Conservation (phyloP, 2,888 invertebrate species). For the Ophonus ardosiacus region DNA sequence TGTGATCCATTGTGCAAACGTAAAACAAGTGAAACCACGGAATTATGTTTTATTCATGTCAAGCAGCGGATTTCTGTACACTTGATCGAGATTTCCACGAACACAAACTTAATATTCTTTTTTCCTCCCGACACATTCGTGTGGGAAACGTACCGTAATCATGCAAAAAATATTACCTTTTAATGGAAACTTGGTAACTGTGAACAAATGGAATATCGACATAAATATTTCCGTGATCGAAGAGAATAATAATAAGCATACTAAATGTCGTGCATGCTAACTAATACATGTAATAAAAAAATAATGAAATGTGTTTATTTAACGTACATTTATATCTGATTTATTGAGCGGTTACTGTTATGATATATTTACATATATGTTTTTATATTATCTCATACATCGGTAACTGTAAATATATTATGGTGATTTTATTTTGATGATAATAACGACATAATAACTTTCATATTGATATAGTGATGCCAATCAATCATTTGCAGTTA, state of each 20-base stretch:
- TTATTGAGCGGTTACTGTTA: slow-evolving; percentile 20
- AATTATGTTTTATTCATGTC: slow-evolving; percentile 16
- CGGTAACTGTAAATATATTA: neutral
- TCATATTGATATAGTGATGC: too few species aligned
- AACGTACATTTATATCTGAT: slow-evolving; percentile 15
- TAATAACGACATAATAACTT: neutral
- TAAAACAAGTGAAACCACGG: neutral
- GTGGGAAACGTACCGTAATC: neutral
- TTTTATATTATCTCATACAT: neutral
- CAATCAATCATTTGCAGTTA: too few species aligned
- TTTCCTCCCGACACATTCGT: neutral
- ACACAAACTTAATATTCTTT: neutral
- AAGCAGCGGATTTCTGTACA: neutral
- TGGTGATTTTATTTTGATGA: neutral
- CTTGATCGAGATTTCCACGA: slow-evolving; percentile 26
- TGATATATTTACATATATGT: neutral
- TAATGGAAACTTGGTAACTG: neutral
- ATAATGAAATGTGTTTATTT: slow-evolving; percentile 10
- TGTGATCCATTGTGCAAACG: slow-evolving; percentile 25
- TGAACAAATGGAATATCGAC: neutral
- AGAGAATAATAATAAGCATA: neutral
- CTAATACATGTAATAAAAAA: slow-evolving; percentile 3
- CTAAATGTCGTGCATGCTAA: slow-evolving; percentile 26
- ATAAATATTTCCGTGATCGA: slow-evolving; percentile 3
- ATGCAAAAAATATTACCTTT: neutral